Evolutionary conservation across 2,113 vertebrate genomes (phyloP), one percentile per base, ranked within the genome.

Genomic region (Semnornis frantzii): DNA sequence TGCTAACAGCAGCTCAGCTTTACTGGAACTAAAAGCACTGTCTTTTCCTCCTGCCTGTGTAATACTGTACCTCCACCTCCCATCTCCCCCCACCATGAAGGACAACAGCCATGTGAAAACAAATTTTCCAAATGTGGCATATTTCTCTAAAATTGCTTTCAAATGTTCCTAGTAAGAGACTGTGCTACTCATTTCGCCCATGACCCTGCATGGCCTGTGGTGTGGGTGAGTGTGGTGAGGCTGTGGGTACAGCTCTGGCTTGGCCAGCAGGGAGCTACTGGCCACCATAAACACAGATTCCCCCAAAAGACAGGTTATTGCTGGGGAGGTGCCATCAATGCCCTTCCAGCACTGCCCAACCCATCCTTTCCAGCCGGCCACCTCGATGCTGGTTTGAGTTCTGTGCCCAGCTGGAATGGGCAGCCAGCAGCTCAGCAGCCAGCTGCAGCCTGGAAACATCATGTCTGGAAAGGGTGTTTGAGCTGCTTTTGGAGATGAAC

Each of bases 251-350:
- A 80, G 86, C 81, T 87, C 96, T 82, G 82, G 34, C 88, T 79
- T 15, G 27, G 55, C n/a, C 37, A 37, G 28, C 48, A 6, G 68
- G 73, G 78, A 92, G 83, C 92, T 95, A 94, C 94, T 78, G 57
- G 92, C 94, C 90, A 50, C 89, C 80, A 16, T 92, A 85, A 91
- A 76, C 85, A 91, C 94, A 50, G 89, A 17, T 1, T 84, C 84
- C 79, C 94, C 90, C 79, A 48, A 78, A 94, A 89, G 93, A 57
- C 0, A 33, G 69, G 58, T 84, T 82, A 27, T 83, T 91, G 91
- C 94, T 85, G 46, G 55, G 66, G 64, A 72, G 72, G 77, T 14
- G 23, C 77, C 46, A 64, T 31, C 44, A 1, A 11, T 8, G 2
- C 77, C 83, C 74, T 89, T 92, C 81, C 8, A 15, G 62, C 17